phyloP scores from a whole-genome alignment of 2,888 invertebrate species.

The Agonopterix subpropinquella region DNA sequence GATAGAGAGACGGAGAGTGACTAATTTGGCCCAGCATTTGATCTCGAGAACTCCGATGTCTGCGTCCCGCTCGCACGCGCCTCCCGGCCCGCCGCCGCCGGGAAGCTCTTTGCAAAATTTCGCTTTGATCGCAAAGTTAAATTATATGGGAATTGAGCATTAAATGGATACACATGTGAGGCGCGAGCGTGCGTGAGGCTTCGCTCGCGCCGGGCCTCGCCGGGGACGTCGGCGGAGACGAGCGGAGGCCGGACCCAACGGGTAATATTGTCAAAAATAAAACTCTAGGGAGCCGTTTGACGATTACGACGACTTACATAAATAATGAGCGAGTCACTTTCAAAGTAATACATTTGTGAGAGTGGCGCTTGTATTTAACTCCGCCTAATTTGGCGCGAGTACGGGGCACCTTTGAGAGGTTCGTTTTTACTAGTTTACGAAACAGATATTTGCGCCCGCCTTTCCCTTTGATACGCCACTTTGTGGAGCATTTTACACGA shows the following conservation, averaged over 20 bases:
- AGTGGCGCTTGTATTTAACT: conserved; percentile 71
- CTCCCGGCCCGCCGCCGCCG: conserved; percentile 52
- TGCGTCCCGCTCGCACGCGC: conserved; percentile 65
- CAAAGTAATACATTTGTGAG: conserved; percentile 66
- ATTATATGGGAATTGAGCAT: conserved; percentile 76
- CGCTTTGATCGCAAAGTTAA: conserved; percentile 76
- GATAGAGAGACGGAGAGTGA: conserved; percentile 77
- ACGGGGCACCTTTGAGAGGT: conserved; percentile 72
- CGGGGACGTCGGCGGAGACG: not conserved
- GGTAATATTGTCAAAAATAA: conserved; percentile 43
- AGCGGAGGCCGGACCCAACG: conserved; percentile 7
- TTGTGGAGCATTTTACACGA: conserved; percentile 76
- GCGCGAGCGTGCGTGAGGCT: conserved; percentile 20
- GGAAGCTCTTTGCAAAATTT: conserved; percentile 75
- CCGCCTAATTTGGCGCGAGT: conserved; percentile 74
- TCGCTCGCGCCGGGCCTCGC: not conserved
- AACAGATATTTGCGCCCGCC: conserved; percentile 76
- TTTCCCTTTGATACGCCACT: conserved; percentile 74
- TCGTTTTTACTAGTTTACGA: conserved; percentile 76
- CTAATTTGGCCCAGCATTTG: conserved; percentile 77
- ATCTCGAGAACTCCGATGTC: conserved; percentile 67
- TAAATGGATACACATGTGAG: conserved; percentile 73
- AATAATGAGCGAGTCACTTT: conserved; percentile 69
- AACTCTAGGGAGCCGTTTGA: conserved; percentile 50
- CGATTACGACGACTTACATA: conserved; percentile 67